Conservation (phyloP, 2,888 invertebrate species). For the Mystacides longicornis region DNA sequence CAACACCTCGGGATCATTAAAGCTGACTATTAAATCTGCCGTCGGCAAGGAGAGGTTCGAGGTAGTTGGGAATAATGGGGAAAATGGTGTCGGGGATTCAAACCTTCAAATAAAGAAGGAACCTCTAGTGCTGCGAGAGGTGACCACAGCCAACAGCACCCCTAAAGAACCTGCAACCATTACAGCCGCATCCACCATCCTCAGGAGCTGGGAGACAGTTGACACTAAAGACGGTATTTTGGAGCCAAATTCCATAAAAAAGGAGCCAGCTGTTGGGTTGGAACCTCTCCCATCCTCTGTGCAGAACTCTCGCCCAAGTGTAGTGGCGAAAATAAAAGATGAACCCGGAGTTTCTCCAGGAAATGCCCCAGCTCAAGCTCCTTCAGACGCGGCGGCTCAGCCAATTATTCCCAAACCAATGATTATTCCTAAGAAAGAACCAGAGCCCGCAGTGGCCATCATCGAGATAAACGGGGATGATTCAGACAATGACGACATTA, state of each 20-base stretch:
- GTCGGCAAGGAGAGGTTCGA: no score
- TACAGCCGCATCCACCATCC: neutral
- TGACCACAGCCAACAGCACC: neutral
- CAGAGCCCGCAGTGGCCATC: conserved; percentile 30
- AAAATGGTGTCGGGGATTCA: conserved; percentile 15
- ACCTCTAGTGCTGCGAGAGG: neutral
- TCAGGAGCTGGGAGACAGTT: conserved; percentile 4
- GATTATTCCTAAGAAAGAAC: conserved; percentile 27
- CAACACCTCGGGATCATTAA: conserved; percentile 13
- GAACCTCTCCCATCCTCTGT: neutral
- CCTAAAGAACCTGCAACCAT: neutral
- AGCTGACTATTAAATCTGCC: conserved; percentile 18
- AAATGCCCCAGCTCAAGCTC: neutral
- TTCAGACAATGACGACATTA: conserved; percentile 27
- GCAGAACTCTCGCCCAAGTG: neutral
- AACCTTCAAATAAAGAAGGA: conserved; percentile 9
- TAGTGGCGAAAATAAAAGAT: conserved; percentile 17
- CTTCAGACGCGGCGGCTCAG: conserved; percentile 16
- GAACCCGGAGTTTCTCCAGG: conserved; percentile 12
- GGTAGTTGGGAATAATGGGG: neutral
- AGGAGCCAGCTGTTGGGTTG: conserved; percentile 9
- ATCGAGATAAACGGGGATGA: conserved; percentile 42
- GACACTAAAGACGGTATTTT: conserved; percentile 22
- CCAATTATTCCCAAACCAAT: conserved; percentile 28
- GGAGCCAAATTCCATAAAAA: conserved; percentile 17